phyloP scores from a whole-genome alignment of 2,113 vertebrate species.

The Grammatotria lemairii region DNA sequence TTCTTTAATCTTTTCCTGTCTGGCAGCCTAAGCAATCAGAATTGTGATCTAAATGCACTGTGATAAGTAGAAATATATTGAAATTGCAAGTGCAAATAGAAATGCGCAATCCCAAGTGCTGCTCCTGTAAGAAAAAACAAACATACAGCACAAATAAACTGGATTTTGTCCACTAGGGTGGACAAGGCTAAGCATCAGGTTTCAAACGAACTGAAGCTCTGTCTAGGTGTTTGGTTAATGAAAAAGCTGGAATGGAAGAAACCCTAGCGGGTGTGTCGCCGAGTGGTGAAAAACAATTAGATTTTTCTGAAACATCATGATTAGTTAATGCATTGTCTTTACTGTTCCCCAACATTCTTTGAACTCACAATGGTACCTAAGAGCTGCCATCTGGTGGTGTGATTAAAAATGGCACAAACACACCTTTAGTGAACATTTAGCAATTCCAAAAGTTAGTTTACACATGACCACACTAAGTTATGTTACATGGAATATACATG shows the following conservation, averaged over 20 bases:
- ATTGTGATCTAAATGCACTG: not conserved
- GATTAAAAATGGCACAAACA: not conserved
- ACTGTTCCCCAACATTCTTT: not conserved
- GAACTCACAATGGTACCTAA: not conserved
- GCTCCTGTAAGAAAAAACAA: not conserved
- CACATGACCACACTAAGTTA: not conserved
- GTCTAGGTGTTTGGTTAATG: not conserved
- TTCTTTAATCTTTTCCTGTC: not conserved
- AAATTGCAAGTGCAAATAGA: not conserved
- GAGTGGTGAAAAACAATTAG: not conserved
- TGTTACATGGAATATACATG: not conserved
- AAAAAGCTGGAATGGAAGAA: not conserved
- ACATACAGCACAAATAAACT: not conserved
- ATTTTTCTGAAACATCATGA: not conserved
- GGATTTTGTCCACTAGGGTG: not conserved
- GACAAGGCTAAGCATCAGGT: not conserved
- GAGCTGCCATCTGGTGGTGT: not conserved
- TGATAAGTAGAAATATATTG: not conserved
- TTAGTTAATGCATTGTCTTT: not conserved
- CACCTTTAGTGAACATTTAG: not conserved
- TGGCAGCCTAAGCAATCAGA: not conserved
- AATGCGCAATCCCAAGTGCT: not conserved
- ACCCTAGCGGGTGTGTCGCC: fast-evolving
- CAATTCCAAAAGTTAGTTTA: not conserved
- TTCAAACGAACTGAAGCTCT: not conserved